A percentile compares a stretch with the other conserved stretches of the same genome.
These are phyloP conservation scores for Agonopterix alstromeriana DNA, from an alignment of 2,888 invertebrate species.

Conservation along the genomic window DNA sequence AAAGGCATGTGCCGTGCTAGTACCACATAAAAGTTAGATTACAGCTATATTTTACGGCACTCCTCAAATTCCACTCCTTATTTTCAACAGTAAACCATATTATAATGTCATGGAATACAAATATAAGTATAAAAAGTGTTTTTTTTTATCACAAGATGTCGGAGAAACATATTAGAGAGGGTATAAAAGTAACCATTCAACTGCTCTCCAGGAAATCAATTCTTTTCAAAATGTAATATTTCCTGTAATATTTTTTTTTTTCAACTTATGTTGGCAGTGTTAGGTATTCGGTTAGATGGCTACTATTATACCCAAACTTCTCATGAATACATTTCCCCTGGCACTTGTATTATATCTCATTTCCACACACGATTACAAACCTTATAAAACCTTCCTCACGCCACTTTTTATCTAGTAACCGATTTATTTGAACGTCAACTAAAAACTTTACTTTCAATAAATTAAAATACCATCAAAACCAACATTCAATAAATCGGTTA, in stretches of 20 bases:
- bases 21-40: slow-evolving; percentile 10
- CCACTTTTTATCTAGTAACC: slow-evolving; percentile 15
- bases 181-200: no score
- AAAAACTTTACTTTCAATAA: slow-evolving; percentile 1
- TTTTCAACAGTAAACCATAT: slow-evolving; percentile 4
- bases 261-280: no score
- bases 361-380: slow-evolving; percentile 32
- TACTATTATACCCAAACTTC: not conserved
- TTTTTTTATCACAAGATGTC: slow-evolving; percentile 15
- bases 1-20: slow-evolving; percentile 3
- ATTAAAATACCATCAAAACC: slow-evolving; percentile 6
- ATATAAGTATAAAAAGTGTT: slow-evolving; percentile 42
- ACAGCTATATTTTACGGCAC: slow-evolving; percentile 13
- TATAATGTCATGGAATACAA: slow-evolving; percentile 23
- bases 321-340: not conserved
- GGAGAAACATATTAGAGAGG: no score
- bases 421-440: slow-evolving; percentile 16
- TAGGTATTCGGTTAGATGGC: no score
- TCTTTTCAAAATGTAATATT: no score
- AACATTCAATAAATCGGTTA: slow-evolving; percentile 11
- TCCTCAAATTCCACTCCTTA: slow-evolving; percentile 5
- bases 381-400: slow-evolving; percentile 33
- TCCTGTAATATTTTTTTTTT: no score
- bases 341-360: slow-evolving; percentile 8
- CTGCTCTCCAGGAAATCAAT: no score